These are phyloP conservation scores for Podarcis raffonei DNA, from an alignment of 2,113 vertebrate genomes.

Conservation along the genomic window DNA sequence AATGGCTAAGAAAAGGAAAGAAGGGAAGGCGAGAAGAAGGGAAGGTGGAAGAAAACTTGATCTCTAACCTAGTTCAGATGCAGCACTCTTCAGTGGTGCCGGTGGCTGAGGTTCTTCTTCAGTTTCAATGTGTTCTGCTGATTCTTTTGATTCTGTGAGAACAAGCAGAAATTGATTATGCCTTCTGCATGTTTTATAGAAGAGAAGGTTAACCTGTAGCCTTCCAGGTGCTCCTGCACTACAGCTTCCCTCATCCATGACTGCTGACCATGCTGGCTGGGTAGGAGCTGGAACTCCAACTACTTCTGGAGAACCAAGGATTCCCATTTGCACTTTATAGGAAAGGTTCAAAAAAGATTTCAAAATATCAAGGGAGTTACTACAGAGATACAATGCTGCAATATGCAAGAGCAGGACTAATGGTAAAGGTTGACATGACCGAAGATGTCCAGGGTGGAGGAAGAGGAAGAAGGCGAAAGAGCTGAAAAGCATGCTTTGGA, in stretches of 20 bases:
- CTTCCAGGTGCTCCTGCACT: too few species aligned
- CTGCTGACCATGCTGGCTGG: neutral
- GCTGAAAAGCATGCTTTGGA: neutral
- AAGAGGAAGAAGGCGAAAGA: neutral
- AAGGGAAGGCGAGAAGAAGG: neutral
- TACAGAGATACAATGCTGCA: neutral
- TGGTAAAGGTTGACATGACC: neutral
- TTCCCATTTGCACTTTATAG: neutral
- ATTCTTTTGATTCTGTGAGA: conserved; percentile 17
- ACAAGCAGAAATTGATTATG: neutral
- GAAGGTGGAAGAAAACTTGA: neutral
- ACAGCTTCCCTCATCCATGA: neutral
- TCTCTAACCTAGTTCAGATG: conserved; percentile 22
- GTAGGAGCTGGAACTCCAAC: neutral
- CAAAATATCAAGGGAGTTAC: neutral
- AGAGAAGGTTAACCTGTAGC: neutral
- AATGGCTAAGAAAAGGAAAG: neutral
- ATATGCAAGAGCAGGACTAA: neutral
- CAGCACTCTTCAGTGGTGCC: neutral
- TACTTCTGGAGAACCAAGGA: neutral
- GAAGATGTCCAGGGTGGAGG: neutral
- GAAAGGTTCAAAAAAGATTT: neutral
- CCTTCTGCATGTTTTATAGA: neutral
- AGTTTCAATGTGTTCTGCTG: conserved; percentile 10
- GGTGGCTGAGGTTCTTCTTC: neutral